Evolutionary conservation across 2,797 vertebrate species (phyloP), one percentile per base, ranked within the genome.

Genomic region (Triplophysa bombifrons): DNA sequence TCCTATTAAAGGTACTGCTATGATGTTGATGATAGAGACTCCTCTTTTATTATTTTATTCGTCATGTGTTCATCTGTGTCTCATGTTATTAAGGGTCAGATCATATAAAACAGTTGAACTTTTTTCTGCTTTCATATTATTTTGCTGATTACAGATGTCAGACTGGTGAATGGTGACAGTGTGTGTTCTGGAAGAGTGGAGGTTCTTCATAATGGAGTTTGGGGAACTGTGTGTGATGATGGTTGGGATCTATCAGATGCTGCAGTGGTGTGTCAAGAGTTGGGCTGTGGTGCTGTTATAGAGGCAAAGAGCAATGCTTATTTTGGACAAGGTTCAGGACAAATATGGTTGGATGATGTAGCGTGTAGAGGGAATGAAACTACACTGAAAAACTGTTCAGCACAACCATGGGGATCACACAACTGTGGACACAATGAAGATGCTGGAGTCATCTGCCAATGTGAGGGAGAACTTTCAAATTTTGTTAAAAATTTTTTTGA

Each of bases 201-300:
- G 56, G 11, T 58, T 58, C 56, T 25, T 58, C 22, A 58, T 58
- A 6, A 25, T 58, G 56, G 56, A 58, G 56, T 58, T 58, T 58
- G 56, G 56, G 56, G 56, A 25, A 58, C 56, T 25, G 56, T 58
- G 10, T 58, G 56, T 58, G 56, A 58, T 58, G 56, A 58, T 25
- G 0, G 0, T 5, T 58, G 56, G 56, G 56, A 58, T 58, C 56
- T 58, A 25, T 58, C 56, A 25, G 56, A 58, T 25, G 56, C 56
- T 58, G 22, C 56, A 58, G 56, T 58, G 56, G 56, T 58, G 20
- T 58, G 56, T 58, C 20, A 22, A 58, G 2, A 58, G 56, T 1
- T 58, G 22, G 56, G 22, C 22, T 58, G 56, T 58, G 56, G 56
- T 12, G 3, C 3, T 22, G 56, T 19, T 58, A 58, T 25, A 58